Evolutionary conservation across 2,888 invertebrate genomes (phyloP).

Genomic region (Alentia gelatinosa): DNA sequence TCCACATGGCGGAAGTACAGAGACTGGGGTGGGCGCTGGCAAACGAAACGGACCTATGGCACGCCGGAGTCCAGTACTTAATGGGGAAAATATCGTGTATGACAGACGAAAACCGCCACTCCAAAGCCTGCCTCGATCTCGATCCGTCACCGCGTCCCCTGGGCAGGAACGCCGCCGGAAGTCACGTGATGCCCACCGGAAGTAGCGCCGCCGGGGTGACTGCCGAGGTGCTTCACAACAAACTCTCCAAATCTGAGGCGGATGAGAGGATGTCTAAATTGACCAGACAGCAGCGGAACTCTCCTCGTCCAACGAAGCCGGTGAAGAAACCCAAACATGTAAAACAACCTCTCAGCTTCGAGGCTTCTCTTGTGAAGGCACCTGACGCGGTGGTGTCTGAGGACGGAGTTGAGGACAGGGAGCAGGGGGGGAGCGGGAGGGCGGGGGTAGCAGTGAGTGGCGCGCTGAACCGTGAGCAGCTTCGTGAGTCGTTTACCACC

Average conservation of each 20-base stretch:
- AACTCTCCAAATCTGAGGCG: background rate
- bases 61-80: conserved; percentile 6
- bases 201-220: background rate
- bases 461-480: background rate
- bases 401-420: background rate
- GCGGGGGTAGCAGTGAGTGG: background rate
- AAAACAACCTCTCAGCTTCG: background rate
- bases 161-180: background rate
- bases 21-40: conserved; percentile 29
- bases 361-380: background rate
- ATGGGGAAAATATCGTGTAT: background rate
- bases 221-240: background rate
- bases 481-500: background rate
- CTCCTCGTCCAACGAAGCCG: too few relatives aligned
- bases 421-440: background rate
- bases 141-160: conserved; percentile 24
- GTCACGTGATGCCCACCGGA: background rate
- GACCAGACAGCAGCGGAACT: too few relatives aligned
- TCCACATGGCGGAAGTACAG: background rate
- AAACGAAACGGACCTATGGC: conserved; percentile 41
- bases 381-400: background rate
- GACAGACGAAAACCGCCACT: background rate
- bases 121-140: background rate
- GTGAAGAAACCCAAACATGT: background rate
- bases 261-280: too few relatives aligned